Evolutionary conservation across 2,888 invertebrate genomes (phyloP).

Genomic region (Trissonchulus sp.): DNA sequence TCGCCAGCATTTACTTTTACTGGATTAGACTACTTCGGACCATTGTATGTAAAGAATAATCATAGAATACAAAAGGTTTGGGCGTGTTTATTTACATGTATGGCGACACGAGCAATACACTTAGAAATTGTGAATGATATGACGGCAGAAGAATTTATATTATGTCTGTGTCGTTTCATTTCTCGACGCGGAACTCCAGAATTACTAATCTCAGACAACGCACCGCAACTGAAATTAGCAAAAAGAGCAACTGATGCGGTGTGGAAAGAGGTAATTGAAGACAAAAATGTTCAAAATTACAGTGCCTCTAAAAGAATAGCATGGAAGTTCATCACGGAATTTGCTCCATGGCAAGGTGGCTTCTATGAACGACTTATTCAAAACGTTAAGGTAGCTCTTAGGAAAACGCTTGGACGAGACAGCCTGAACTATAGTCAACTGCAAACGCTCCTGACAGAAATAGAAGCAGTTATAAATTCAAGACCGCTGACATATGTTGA

Average conservation of each 20-base stretch:
- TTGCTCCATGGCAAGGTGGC: slow-evolving; percentile 55
- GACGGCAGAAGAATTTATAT: slow-evolving; percentile 35
- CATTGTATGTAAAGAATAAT: slow-evolving; percentile 25
- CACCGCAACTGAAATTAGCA: slow-evolving; percentile 51
- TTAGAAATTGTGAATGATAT: no score
- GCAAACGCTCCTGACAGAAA: no score
- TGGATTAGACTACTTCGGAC: slow-evolving; percentile 13
- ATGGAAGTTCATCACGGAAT: no score
- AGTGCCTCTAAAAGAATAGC: slow-evolving; percentile 38
- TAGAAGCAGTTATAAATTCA: no score
- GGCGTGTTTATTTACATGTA: slow-evolving; percentile 28
- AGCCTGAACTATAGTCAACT: no score
- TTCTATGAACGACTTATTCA: slow-evolving; percentile 55
- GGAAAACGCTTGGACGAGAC: no score
- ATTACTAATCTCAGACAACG: slow-evolving; percentile 52
- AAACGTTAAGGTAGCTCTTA: no score
- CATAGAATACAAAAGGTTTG: no score
- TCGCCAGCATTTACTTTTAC: background rate
- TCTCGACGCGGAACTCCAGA: slow-evolving; percentile 46
- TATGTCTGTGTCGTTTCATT: no score
- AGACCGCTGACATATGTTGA: no score
- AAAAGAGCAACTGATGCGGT: slow-evolving; percentile 44
- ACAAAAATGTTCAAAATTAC: slow-evolving; percentile 8
- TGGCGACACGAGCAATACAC: no score
- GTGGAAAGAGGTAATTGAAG: slow-evolving; percentile 19